Percentiles rank a stretch among this genome's conserved stretches.
phyloP scores from a whole-genome alignment of 92 coral and sea anemone genomes.

The Montipora capitata region DNA sequence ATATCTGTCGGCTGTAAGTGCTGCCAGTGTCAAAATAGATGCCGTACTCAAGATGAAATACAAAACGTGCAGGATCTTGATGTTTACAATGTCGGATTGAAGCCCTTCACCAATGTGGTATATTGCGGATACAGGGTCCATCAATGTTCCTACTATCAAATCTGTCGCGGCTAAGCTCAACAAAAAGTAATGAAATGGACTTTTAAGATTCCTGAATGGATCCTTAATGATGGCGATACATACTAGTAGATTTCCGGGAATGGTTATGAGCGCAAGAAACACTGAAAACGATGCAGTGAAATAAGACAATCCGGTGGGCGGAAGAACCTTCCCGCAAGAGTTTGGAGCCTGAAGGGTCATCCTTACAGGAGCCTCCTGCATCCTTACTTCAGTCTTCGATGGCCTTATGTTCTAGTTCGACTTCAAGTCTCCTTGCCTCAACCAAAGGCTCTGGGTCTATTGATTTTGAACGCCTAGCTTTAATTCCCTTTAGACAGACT shows the following conservation, averaged over 20 bases:
- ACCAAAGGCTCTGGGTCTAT: too few relatives aligned
- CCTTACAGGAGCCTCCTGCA: too few relatives aligned
- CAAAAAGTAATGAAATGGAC: conserved; percentile 87
- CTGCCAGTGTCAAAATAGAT: conserved; percentile 83
- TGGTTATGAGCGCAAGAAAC: conserved; percentile 74
- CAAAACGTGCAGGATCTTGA: conserved; percentile 72
- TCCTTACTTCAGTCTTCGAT: too few relatives aligned
- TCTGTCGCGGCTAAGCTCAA: conserved; percentile 90
- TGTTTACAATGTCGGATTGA: conserved; percentile 63
- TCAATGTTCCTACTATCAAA: conserved; percentile 82
- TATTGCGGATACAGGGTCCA: conserved; percentile 85
- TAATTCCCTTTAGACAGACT: too few relatives aligned
- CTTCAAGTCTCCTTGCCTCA: too few relatives aligned
- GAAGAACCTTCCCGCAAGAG: conserved; percentile 49
- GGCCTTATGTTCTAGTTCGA: too few relatives aligned
- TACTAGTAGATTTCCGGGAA: conserved; percentile 89
- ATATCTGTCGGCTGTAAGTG: conserved; percentile 89
- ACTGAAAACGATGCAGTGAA: conserved; percentile 82
- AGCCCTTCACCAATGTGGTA: conserved; percentile 87
- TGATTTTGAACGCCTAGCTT: too few relatives aligned
- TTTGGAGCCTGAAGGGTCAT: neutral
- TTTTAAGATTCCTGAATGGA: conserved; percentile 87
- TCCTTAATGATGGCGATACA: conserved; percentile 87
- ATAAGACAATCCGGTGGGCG: conserved; percentile 81
- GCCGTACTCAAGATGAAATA: conserved; percentile 90